Evolutionary conservation across 2,113 vertebrate species (phyloP).

Genomic region (Alaudala cheleensis): DNA sequence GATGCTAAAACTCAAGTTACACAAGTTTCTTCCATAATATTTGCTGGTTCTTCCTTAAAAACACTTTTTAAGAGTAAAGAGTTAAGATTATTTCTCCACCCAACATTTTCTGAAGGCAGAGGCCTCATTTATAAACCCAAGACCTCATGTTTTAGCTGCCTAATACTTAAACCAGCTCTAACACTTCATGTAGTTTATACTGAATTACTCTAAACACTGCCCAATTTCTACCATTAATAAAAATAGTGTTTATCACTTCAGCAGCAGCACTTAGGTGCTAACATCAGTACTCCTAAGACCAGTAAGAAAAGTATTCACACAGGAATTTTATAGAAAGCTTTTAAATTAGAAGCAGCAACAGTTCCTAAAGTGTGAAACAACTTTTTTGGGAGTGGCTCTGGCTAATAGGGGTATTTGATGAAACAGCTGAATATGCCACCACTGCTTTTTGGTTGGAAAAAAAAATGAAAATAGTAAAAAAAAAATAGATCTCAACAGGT

Average conservation of each 20-base stretch:
- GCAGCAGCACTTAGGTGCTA: neutral
- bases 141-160: neutral
- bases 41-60: neutral
- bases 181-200: neutral
- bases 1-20: neutral
- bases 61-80: rapidly evolving
- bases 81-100: neutral
- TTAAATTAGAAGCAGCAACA: neutral
- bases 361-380: neutral
- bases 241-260: neutral
- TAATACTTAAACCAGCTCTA: neutral
- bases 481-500: neutral
- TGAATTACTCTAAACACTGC: neutral
- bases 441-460: neutral
- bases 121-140: neutral
- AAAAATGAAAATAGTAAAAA: neutral
- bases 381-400: neutral
- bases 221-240: neutral
- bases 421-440: neutral
- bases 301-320: neutral
- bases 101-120: neutral
- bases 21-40: neutral
- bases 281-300: neutral
- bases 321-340: neutral
- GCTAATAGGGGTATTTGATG: neutral